Base-by-base conservation (phyloP, 2,888 invertebrate genomes). In the Gnatocerus cornutus region DNA sequence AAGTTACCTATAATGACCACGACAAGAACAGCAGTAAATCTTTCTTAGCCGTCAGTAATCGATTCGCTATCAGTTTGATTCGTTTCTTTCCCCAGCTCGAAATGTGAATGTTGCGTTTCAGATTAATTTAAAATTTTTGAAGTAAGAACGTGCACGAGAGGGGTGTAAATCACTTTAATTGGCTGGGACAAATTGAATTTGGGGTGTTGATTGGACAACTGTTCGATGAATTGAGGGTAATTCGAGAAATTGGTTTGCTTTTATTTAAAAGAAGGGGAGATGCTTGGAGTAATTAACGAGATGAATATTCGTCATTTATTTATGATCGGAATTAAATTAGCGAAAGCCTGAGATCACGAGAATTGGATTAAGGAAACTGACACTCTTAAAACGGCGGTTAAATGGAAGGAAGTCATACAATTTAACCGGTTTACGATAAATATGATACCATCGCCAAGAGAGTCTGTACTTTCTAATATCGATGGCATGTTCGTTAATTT, bases 121-220 rank as follows among this genome's bases (percentile, higher is more conserved):
- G 16, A 59, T 59, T 45, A 59, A 59, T 59, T 43, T 29, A 45
- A 27, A 56, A 43, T 59, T 59, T 29, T 14, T 4, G 12, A 14
- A 21, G 27, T 4, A 14, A 56, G 58, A n/a, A 45, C 43, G 43
- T 27, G 29, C n/a, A 3, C 43, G 58, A 46, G 43, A 59, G 45
- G 9, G 59, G 45, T 10, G 59, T 46, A 59, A 59, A 59, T 59
- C 45, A 45, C 16, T 59, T 45, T 59, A 59, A 59, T 59, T 59
- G 59, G 45, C 45, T 12, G 30, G 59, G 45, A 46, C 59, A 59
- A 59, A 59, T 59, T 59, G 59, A 45, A 59, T 59, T 45, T 45
- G 46, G 29, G 59, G 43, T 46, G 59, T 33, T 59, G 59, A 59
- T 59, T 59, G 59, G 59, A 59, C 59, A 59, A 46, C 46, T 59